phyloP scores from a whole-genome alignment of 2,888 invertebrate species.

The Epiblema foenella region DNA sequence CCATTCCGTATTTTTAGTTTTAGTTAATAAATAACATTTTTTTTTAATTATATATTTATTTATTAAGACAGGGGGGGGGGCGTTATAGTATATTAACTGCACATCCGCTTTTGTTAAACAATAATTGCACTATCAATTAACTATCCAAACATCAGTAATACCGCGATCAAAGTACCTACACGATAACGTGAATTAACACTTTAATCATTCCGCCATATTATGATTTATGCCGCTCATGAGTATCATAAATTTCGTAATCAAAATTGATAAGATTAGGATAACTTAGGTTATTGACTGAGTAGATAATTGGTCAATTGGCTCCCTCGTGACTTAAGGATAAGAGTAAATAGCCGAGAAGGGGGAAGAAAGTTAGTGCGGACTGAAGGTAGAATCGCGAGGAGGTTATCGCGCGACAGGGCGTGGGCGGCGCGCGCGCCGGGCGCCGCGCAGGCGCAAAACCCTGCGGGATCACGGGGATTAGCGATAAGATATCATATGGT shows the following conservation, averaged over 20 bases:
- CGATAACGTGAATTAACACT: background rate
- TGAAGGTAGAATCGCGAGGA: background rate
- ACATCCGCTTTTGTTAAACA: too few relatives aligned
- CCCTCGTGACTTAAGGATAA: slow-evolving; percentile 18
- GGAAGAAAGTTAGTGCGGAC: background rate
- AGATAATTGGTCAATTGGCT: slow-evolving; percentile 2
- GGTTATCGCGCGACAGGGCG: slow-evolving; percentile 7
- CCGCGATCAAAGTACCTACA: too few relatives aligned
- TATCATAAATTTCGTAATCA: background rate
- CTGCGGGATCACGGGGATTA: slow-evolving; percentile 25
- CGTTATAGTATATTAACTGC: too few relatives aligned
- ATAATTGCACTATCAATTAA: too few relatives aligned
- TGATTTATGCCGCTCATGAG: background rate
- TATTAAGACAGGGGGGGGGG: too few relatives aligned
- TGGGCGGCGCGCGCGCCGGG: slow-evolving; percentile 33
- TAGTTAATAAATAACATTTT: too few relatives aligned
- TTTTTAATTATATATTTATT: too few relatives aligned
- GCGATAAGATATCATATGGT: background rate
- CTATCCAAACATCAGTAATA: too few relatives aligned
- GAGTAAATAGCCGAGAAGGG: background rate
- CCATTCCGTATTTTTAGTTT: too few relatives aligned
- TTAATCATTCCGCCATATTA: background rate
- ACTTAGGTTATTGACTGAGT: background rate
- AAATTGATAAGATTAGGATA: background rate
- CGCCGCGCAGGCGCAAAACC: slow-evolving; percentile 43